These are phyloP conservation scores for Chironomus striatipennis DNA, from an alignment of 1,140 invertebrate genomes.

Conservation along the genomic window DNA sequence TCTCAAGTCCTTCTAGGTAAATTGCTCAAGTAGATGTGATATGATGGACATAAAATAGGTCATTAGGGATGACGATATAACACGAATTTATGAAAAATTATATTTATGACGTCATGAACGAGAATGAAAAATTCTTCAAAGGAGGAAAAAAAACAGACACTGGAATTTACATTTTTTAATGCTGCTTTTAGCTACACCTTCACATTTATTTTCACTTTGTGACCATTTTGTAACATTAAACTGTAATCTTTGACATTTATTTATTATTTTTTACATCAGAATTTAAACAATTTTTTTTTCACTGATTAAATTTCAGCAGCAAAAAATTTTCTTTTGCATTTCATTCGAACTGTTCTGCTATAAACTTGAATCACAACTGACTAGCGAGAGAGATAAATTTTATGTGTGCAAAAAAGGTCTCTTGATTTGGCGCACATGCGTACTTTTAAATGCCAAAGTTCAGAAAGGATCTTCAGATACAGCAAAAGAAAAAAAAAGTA, in stretches of 20 bases:
- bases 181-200: neutral
- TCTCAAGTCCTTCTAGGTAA: too few species aligned
- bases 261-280: neutral
- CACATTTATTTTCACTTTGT: neutral
- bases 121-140: neutral
- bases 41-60: neutral
- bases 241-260: neutral
- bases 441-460: neutral
- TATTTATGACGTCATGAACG: neutral
- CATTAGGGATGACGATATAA: neutral
- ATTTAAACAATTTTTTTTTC: neutral
- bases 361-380: neutral
- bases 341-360: neutral
- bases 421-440: neutral
- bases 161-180: neutral
- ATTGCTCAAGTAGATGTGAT: too few species aligned
- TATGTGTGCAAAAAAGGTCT: neutral
- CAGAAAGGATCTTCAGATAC: slow-evolving; percentile 1
- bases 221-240: neutral
- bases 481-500: too few species aligned
- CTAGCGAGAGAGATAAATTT: neutral
- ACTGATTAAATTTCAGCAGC: neutral
- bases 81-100: neutral
- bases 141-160: neutral
- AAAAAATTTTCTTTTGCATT: neutral